These are phyloP conservation scores for Ahaetulla prasina DNA, from an alignment of 2,113 vertebrate genomes.

Conservation along the genomic window DNA sequence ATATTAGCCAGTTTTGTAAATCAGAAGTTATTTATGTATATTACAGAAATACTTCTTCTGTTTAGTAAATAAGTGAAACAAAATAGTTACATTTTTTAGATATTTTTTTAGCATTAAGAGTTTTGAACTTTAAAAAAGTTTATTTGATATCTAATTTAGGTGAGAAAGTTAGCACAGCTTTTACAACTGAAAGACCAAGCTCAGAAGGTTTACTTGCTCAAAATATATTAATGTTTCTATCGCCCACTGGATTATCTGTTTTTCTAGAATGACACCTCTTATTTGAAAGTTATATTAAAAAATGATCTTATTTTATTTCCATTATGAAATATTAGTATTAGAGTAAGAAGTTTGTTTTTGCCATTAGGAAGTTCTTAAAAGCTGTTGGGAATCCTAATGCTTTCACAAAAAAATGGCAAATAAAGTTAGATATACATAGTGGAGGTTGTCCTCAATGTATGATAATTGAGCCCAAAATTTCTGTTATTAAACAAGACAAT, in stretches of 20 bases:
- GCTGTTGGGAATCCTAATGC: too few relatives aligned
- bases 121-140: not conserved
- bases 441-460: not conserved
- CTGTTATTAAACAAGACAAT: not conserved
- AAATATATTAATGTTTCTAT: not conserved
- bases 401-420: not conserved
- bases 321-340: not conserved
- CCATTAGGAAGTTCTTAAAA: not conserved
- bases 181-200: not conserved
- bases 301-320: not conserved
- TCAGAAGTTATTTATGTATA: not conserved
- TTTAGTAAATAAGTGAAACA: not conserved
- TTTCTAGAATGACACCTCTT: not conserved
- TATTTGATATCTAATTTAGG: not conserved
- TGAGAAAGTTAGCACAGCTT: not conserved
- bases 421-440: not conserved
- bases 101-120: not conserved
- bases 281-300: not conserved
- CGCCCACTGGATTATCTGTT: not conserved
- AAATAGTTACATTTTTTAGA: not conserved
- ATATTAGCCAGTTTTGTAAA: not conserved
- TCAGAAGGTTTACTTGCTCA: not conserved
- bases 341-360: not conserved
- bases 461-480: not conserved
- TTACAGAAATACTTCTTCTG: not conserved